These are phyloP conservation scores for Amphiprion ocellaris DNA, from an alignment of 2,113 vertebrate species.

Conservation along the genomic window DNA sequence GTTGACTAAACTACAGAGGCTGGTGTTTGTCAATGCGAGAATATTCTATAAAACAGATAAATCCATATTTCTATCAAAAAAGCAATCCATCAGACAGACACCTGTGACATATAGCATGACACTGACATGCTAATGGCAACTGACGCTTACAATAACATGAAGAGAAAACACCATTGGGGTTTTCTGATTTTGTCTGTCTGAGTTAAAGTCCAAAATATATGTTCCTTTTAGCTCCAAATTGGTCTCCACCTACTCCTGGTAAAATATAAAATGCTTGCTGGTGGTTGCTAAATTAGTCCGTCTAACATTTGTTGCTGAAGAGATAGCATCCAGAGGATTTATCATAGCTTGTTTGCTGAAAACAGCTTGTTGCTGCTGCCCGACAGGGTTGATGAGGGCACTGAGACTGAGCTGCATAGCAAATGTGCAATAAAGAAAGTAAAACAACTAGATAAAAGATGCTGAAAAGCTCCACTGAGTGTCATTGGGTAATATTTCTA, in stretches of 20 bases:
- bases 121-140: too few relatives aligned
- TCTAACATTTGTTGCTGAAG: too few relatives aligned
- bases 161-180: too few relatives aligned
- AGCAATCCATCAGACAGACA: too few relatives aligned
- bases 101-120: too few relatives aligned
- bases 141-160: too few relatives aligned
- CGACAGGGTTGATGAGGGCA: background rate
- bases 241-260: background rate
- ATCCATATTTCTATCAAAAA: too few relatives aligned
- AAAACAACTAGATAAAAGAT: background rate
- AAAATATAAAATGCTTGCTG: too few relatives aligned
- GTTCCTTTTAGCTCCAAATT: background rate
- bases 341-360: background rate
- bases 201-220: background rate
- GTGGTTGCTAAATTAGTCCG: background rate
- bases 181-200: background rate
- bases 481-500: background rate
- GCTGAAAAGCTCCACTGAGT: background rate
- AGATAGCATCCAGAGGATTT: background rate
- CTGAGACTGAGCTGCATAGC: background rate
- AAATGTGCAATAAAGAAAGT: background rate
- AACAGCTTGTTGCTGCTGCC: background rate
- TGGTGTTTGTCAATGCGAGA: too few relatives aligned
- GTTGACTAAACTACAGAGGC: too few relatives aligned
- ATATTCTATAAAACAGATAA: too few relatives aligned